Percentiles rank a stretch among this genome's conserved stretches.
These are phyloP conservation scores for Melipona bicolor DNA, from an alignment of 2,888 invertebrate genomes.

Conservation along the genomic window DNA sequence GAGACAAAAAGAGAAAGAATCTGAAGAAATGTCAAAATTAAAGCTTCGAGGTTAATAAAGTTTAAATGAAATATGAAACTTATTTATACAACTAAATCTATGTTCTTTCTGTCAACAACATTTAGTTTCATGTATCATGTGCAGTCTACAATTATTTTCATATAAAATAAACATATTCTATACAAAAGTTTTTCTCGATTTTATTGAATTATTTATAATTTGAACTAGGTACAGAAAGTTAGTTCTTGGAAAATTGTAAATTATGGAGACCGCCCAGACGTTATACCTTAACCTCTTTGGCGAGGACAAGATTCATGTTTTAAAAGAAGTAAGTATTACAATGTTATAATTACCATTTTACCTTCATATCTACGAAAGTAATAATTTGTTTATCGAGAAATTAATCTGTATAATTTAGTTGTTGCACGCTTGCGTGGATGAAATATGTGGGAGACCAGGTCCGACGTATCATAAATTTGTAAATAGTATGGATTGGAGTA, in stretches of 20 bases:
- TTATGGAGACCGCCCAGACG: slow-evolving; percentile 67
- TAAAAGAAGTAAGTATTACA: slow-evolving; percentile 64
- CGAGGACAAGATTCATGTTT: slow-evolving; percentile 68
- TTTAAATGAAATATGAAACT: neutral
- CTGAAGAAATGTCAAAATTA: neutral
- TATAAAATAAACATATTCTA: slow-evolving; percentile 9
- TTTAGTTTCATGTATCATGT: neutral
- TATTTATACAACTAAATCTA: neutral
- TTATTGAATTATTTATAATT: slow-evolving; percentile 8
- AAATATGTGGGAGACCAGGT: slow-evolving; percentile 78
- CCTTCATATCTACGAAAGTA: no score
- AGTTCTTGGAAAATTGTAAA: neutral
- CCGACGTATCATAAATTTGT: slow-evolving; percentile 74
- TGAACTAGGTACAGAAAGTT: neutral
- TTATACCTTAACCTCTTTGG: slow-evolving; percentile 67
- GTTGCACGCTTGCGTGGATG: slow-evolving; percentile 79
- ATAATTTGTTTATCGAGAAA: neutral
- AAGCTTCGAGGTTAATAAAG: neutral
- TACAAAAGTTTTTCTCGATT: neutral
- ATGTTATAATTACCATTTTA: no score
- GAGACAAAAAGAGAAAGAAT: no score
- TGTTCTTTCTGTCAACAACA: neutral
- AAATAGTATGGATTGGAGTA: slow-evolving; percentile 76
- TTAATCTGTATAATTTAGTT: slow-evolving; percentile 66
- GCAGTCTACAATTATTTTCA: neutral